A percentile compares a stretch with the other conserved stretches of the same genome.
Conservation (phyloP, 2,888 invertebrate species). For the Nemapogon koenigi region DNA sequence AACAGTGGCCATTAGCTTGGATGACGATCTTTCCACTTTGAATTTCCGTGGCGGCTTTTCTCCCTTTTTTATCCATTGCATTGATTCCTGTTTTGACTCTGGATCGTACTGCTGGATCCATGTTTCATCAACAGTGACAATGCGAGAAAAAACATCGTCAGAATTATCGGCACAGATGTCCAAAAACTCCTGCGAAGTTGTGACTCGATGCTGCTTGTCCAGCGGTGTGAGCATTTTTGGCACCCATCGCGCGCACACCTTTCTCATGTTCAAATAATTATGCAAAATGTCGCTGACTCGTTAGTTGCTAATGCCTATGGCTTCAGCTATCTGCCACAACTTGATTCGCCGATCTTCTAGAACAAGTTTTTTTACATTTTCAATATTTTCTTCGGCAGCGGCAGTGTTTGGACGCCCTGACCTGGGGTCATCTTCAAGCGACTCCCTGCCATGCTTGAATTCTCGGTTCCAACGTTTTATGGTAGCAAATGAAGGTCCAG, state of each 20-base stretch:
- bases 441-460: constrained; percentile 7
- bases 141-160: constrained; percentile 5
- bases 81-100: constrained; percentile 9
- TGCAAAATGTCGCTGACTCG: background rate
- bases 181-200: constrained; percentile 1
- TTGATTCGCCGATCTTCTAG: constrained; percentile 3
- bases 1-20: constrained; percentile 11
- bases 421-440: too few relatives aligned
- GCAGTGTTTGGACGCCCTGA: too few relatives aligned
- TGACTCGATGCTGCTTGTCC: constrained; percentile 2
- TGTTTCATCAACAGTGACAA: constrained; percentile 8
- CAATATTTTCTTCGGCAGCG: too few relatives aligned
- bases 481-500: too few relatives aligned
- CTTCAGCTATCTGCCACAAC: too few relatives aligned
- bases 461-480: constrained; percentile 4
- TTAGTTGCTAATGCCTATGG: too few relatives aligned
- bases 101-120: constrained; percentile 7
- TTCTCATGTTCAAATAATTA: background rate
- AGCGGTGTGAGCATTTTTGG: constrained; percentile 2
- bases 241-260: constrained; percentile 1
- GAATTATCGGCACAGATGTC: constrained; percentile 5
- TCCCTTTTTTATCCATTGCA: constrained; percentile 10
- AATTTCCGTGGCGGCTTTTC: constrained; percentile 12
- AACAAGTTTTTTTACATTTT: too few relatives aligned
- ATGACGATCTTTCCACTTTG: constrained; percentile 9